These are phyloP conservation scores for Phrynosoma platyrhinos DNA, from an alignment of 2,113 vertebrate species.

Conservation along the genomic window DNA sequence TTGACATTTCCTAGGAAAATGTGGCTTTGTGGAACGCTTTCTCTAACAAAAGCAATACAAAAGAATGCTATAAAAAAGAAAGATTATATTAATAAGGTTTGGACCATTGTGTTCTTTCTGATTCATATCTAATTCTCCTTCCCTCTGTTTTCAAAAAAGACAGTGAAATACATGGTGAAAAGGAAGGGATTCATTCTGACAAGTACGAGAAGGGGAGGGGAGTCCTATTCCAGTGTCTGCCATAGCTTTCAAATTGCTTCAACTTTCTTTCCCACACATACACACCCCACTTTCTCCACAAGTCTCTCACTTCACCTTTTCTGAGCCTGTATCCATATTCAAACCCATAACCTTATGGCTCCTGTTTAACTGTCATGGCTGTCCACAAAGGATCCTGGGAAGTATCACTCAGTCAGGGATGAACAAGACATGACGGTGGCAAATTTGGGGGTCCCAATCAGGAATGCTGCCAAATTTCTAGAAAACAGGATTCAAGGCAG, in stretches of 20 bases:
- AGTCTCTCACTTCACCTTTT: not conserved
- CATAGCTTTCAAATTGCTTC: accelerated
- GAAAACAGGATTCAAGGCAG: too few species aligned
- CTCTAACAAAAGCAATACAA: not conserved
- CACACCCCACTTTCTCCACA: not conserved
- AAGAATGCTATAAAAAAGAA: constrained; percentile 8
- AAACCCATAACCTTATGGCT: not conserved
- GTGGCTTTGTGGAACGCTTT: too few species aligned
- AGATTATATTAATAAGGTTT: constrained; percentile 4
- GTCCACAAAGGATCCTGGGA: not conserved
- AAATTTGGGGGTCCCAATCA: not conserved
- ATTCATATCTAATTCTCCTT: not conserved
- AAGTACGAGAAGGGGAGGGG: not conserved
- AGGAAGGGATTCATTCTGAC: not conserved
- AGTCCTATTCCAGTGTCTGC: too few species aligned
- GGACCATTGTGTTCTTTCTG: not conserved
- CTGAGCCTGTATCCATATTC: not conserved
- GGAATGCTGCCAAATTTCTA: too few species aligned
- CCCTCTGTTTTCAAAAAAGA: not conserved
- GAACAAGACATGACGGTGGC: not conserved
- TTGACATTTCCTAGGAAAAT: not conserved
- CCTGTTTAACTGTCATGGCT: not conserved
- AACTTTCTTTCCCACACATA: not conserved
- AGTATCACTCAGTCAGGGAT: not conserved
- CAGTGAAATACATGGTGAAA: not conserved